Evolutionary conservation across 1,140 invertebrate species (phyloP), one percentile per base, ranked within the genome.

Genomic region (Gonatopus flavifemur): DNA sequence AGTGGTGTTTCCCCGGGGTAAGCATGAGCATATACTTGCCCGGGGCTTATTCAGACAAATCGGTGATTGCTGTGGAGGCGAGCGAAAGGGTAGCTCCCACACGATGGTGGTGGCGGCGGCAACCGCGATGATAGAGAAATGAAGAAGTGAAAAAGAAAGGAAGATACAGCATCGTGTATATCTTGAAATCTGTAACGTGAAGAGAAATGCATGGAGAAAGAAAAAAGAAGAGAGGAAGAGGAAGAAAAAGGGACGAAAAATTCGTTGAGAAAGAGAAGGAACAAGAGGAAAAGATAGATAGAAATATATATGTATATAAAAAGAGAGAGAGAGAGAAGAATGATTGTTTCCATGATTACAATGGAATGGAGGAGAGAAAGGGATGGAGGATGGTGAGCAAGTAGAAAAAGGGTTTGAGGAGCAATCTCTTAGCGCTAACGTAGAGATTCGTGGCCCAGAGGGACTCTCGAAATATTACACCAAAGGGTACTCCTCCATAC

Each of bases 311-410:
- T n/a, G n/a, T n/a, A n/a, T n/a, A 46, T 30, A 30, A 48, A 52
- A 36, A 41, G 30, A n/a, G 40, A 44, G 49, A 49, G 61, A 67
- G 60, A 70, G 64, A 54, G 62, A 72, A 69, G 70, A 73, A 72
- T 76, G 73, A 76, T 76, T 76, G 73, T 76, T 76, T 74, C 72
- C 72, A 74, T 74, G 72, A 74, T 76, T 76, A 74, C 72, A 73
- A 67, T 70, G 69, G 71, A 72, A 66, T 53, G 65, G 60, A 62
- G 64, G 62, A 62, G 63, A 59, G 62, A 64, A 59, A 65, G 59
- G 62, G 49, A 47, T 38, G 55, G 46, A 46, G 52, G 50, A 22
- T 38, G 47, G 32, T 24, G 40, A 15, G 15, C n/a, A 32, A n/a
- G 18, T 35, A 37, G 43, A 48, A 49, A 57, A 51, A 53, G 52